These are phyloP conservation scores for Diarsia rubi DNA, from an alignment of 2,888 invertebrate species.

Conservation along the genomic window DNA sequence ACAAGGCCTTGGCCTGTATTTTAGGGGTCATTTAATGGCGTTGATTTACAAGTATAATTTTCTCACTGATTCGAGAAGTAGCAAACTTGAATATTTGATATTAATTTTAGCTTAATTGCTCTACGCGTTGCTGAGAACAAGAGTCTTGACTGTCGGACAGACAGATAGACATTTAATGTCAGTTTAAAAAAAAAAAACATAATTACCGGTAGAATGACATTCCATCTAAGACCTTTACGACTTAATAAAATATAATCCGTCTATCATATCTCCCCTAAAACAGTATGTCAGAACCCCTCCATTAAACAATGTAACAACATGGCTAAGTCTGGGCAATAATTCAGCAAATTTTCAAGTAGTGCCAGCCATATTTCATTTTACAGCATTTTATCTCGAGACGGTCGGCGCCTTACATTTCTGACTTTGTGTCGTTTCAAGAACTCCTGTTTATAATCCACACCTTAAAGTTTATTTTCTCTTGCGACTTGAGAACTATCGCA, in stretches of 20 bases:
- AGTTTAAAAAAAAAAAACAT: no score
- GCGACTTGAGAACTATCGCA: slow-evolving; percentile 28
- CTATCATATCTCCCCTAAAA: slow-evolving; percentile 11
- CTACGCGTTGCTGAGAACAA: no score
- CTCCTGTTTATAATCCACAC: slow-evolving; percentile 56
- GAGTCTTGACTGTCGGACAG: no score
- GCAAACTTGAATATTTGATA: no score
- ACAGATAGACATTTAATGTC: no score
- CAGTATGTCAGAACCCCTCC: slow-evolving; percentile 33
- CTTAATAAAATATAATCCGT: background rate
- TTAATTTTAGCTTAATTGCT: no score
- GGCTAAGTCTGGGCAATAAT: slow-evolving; percentile 78
- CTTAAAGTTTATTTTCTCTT: slow-evolving; percentile 52
- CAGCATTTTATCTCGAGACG: slow-evolving; percentile 83
- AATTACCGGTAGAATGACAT: background rate
- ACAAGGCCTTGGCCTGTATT: no score
- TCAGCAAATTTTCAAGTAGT: slow-evolving; percentile 77
- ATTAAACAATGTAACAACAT: slow-evolving; percentile 74
- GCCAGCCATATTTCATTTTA: slow-evolving; percentile 84
- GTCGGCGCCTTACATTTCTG: slow-evolving; percentile 84
- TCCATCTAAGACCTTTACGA: background rate
- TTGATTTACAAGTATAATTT: no score
- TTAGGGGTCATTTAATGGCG: no score
- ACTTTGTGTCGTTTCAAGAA: slow-evolving; percentile 72
- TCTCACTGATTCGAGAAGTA: no score